These are phyloP conservation scores for Hemibates koningsi DNA, from an alignment of 2,113 vertebrate species.

Conservation along the genomic window DNA sequence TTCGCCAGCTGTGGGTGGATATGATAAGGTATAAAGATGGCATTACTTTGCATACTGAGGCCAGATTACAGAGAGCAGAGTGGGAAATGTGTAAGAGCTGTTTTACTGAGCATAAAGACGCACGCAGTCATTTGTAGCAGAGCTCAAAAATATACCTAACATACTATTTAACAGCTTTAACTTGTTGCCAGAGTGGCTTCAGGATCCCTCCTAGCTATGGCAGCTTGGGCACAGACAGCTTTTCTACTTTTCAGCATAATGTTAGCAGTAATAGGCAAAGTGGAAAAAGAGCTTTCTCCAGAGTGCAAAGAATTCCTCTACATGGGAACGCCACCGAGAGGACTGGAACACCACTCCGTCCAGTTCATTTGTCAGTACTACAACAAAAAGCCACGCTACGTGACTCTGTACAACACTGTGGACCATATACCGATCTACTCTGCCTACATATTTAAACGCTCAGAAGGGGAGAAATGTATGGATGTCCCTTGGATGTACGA, in stretches of 20 bases:
- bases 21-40: neutral
- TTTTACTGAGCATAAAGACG: neutral
- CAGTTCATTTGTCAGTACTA: conserved; percentile 66
- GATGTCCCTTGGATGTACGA: conserved; percentile 72
- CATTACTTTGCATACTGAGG: conserved; percentile 51
- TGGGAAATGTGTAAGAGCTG: neutral
- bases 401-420: conserved; percentile 56
- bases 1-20: neutral
- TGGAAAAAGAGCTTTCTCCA: conserved; percentile 56
- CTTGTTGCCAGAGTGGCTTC: neutral
- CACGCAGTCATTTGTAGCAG: neutral
- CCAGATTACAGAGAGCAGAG: conserved; percentile 30
- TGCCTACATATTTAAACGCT: conserved; percentile 66
- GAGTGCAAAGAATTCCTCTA: conserved; percentile 64
- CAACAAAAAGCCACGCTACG: conserved; percentile 54
- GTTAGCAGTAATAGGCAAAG: conserved; percentile 19
- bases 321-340: conserved; percentile 52
- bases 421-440: conserved; percentile 65
- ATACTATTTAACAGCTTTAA: neutral
- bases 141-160: neutral
- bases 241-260: neutral
- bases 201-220: conserved; percentile 1
- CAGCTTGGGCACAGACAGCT: neutral
- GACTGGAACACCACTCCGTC: conserved; percentile 31
- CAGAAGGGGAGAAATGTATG: conserved; percentile 53